Base-by-base conservation (phyloP, 2,113 vertebrate species). In the Conger conger region DNA sequence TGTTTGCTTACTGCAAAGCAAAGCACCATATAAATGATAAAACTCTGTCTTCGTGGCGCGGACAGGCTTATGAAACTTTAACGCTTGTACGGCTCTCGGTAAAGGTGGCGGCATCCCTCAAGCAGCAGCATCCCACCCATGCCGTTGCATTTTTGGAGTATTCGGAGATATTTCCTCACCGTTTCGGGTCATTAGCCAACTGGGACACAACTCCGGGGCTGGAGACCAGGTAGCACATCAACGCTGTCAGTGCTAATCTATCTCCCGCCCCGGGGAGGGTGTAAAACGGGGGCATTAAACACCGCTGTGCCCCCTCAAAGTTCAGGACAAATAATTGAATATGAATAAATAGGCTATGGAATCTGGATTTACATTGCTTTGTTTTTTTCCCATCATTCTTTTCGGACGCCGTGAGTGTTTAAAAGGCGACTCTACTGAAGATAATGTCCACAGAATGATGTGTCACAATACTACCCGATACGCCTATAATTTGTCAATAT, bases 131-230 rank as follows among this genome's bases (percentile, higher is more conserved):
- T 23, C 20, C 57, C 57, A 2, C 20, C 57, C 54, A 9, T n/a
- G 20, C 20, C 60, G n/a, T n/a, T 68, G 3, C 60, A 68, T 13
- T 73, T 33, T 33, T 73, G 68, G 11, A 73, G 68, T 73, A 73
- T n/a, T 73, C 27, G 6, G 27, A 13, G 68, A 73, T 73, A 40
- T 80, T 80, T 80, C 42, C 79, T 45, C n/a, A 1, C n/a, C 30
- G 37, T 45, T 45, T 45, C 50, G 79, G 79, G 38, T 50, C 79
- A 80, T 80, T 80, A 80, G 18, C 13, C 40, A 80, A 40, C 27
- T 80, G 27, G 79, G 77, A 79, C 77, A 20, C 57, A 27, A 18
- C 4, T 37, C 77, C 13, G 17, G 15, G 50, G 20, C 42, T 80
- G 1, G 33, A 80, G 79, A 42, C 23, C 79, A 80, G 36, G 23